Percentiles rank a stretch among this genome's conserved stretches.
Evolutionary conservation across 1,140 invertebrate genomes (phyloP).

Genomic region (Eulimnadia texana): DNA sequence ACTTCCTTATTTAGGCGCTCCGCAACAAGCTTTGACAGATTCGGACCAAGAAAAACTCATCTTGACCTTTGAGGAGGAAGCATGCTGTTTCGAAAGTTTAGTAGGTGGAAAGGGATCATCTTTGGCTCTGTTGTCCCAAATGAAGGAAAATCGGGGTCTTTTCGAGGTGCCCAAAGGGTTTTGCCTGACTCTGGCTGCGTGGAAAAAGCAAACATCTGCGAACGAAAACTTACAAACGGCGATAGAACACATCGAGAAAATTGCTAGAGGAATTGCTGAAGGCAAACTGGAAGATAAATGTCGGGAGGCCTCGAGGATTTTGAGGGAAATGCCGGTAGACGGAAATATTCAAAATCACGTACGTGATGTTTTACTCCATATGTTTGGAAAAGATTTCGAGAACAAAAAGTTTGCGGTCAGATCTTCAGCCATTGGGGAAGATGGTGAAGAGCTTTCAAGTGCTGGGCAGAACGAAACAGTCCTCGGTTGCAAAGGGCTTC

Average conservation of each 20-base stretch:
- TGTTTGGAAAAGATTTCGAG: conserved; percentile 11
- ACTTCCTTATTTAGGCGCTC: conserved; percentile 7
- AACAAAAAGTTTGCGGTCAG: conserved; percentile 34
- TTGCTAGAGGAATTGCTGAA: conserved; percentile 20
- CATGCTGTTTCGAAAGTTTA: conserved; percentile 32
- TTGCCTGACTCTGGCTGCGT: conserved; percentile 40
- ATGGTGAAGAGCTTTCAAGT: conserved; percentile 55
- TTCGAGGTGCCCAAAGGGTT: conserved; percentile 38
- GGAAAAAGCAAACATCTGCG: conserved; percentile 35
- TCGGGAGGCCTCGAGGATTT: conserved; percentile 3
- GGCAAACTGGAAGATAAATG: conserved; percentile 24
- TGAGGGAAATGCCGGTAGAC: neutral
- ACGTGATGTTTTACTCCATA: neutral
- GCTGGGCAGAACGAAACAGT: conserved; percentile 73
- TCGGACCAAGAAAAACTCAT: conserved; percentile 23
- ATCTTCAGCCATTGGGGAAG: conserved; percentile 57
- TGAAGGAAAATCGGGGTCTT: neutral
- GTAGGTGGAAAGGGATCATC: conserved; percentile 59
- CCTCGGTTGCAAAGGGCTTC: conserved; percentile 37
- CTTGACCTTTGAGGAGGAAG: conserved; percentile 30
- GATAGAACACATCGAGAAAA: conserved; percentile 22
- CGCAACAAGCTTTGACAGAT: neutral
- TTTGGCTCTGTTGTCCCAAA: conserved; percentile 35
- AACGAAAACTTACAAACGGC: conserved; percentile 21
- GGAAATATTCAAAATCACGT: neutral